Conservation (phyloP, 2,797 vertebrate genomes). For the Aeoliscus strigatus region DNA sequence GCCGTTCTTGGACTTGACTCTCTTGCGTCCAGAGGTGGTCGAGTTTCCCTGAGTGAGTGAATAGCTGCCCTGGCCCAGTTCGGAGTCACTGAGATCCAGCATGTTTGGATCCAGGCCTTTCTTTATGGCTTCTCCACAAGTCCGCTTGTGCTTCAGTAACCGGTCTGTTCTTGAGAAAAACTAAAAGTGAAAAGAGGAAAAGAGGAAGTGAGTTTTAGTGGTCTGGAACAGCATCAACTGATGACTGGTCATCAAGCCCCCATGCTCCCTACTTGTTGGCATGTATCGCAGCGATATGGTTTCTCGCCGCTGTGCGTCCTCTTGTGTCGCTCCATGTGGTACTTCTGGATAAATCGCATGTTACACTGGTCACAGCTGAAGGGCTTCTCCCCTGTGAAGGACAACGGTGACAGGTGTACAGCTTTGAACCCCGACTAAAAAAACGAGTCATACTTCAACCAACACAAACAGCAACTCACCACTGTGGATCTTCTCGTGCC, state of each 20-base stretch:
- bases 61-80: conserved; percentile 86
- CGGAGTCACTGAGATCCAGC: conserved; percentile 82
- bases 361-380: conserved; percentile 99
- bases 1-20: conserved; percentile 86
- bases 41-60: conserved; percentile 93
- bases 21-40: conserved; percentile 86
- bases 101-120: conserved; percentile 90
- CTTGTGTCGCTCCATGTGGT: conserved; percentile 99
- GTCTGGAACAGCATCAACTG: no score
- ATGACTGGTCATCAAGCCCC: no score
- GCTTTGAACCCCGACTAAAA: no score
- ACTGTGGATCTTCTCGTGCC: conserved; percentile 98
- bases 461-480: conserved; percentile 66
- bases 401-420: not conserved
- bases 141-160: conserved; percentile 99
- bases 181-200: conserved; percentile 55
- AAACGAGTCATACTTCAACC: no score
- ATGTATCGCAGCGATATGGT: conserved; percentile 98
- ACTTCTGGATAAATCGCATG: conserved; percentile 99
- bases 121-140: conserved; percentile 96
- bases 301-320: conserved; percentile 99
- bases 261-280: conserved; percentile 82
- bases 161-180: conserved; percentile 99
- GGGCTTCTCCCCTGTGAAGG: conserved; percentile 87
- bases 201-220: conserved; percentile 1